Evolutionary conservation across 2,797 vertebrate genomes (phyloP), one percentile per base, ranked within the genome.

Genomic region (Brachyalestes nurse): DNA sequence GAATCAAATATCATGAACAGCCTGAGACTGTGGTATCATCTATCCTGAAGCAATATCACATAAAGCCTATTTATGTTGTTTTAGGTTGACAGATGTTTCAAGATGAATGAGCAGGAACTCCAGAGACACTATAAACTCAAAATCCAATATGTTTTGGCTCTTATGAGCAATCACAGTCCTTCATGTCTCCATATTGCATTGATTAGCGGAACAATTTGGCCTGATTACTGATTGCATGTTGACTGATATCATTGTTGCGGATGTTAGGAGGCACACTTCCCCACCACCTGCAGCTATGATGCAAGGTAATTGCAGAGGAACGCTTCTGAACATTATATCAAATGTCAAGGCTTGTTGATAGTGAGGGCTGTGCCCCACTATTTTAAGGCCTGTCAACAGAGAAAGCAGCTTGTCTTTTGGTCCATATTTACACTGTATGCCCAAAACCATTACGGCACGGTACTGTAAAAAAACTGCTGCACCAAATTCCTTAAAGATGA

Each of bases 221-320:
- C 91, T 94, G 94, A 95, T 95, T 93, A 94, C 93, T 94, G 90
- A 95, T 95, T 94, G 90, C 89, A 89, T 89, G 91, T 93, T 91
- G 92, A 93, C 93, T 86, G 92, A 90, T 91, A 93, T 95, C 92
- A 95, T 95, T 95, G 91, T 87, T 84, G 65, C 72, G 80, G 84
- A 87, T 84, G 82, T 90, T 86, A 90, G 91, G 92, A 91, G 88
- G 87, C 88, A 88, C 85, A 84, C 92, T 92, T 93, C 92, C 90
- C 89, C 86, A 82, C 92, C 93, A 94, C 94, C 93, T 94, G 93
- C 93, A 87, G 93, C 90, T 92, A 91, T 91, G 86, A 86, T 78
- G 72, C 75, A 78, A 88, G 84, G 84, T 90, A 91, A 91, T 89
- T 85, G 85, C 90, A 80, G 90, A 92, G 89, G 80, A 77, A 77